Conservation (phyloP, 1,140 invertebrate species). For the Ptiloglossa arizonensis region DNA sequence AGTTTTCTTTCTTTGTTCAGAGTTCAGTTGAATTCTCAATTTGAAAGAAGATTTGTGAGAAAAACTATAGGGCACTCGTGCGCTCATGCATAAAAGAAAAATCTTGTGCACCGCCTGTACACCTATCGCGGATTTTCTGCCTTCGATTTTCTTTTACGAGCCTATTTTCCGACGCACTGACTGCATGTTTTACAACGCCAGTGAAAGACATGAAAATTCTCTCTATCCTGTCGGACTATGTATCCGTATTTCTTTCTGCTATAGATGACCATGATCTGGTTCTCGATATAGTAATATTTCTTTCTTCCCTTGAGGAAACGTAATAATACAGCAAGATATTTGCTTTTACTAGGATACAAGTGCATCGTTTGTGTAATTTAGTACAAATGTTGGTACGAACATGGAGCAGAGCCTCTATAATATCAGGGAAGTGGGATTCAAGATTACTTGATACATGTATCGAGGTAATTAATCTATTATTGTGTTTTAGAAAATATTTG, state of each 20-base stretch:
- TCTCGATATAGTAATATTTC: neutral
- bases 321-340: neutral
- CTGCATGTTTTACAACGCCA: neutral
- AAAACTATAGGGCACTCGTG: neutral
- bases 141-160: slow-evolving; percentile 47
- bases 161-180: slow-evolving; percentile 44
- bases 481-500: no score
- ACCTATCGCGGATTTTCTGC: slow-evolving; percentile 16
- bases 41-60: neutral
- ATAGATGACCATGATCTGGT: neutral
- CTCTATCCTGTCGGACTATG: neutral
- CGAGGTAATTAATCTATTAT: no score
- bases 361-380: no score
- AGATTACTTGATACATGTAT: no score
- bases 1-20: no score
- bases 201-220: slow-evolving; percentile 32
- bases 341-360: neutral
- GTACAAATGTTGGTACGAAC: no score
- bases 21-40: neutral
- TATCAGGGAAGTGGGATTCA: no score
- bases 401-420: no score
- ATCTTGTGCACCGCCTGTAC: neutral
- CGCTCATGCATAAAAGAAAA: slow-evolving; percentile 23
- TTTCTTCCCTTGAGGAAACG: neutral
- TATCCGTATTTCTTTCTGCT: neutral